Percentiles rank a stretch among this genome's conserved stretches.
These are phyloP conservation scores for Eurypyga helias DNA, from an alignment of 2,113 vertebrate species.

Conservation along the genomic window DNA sequence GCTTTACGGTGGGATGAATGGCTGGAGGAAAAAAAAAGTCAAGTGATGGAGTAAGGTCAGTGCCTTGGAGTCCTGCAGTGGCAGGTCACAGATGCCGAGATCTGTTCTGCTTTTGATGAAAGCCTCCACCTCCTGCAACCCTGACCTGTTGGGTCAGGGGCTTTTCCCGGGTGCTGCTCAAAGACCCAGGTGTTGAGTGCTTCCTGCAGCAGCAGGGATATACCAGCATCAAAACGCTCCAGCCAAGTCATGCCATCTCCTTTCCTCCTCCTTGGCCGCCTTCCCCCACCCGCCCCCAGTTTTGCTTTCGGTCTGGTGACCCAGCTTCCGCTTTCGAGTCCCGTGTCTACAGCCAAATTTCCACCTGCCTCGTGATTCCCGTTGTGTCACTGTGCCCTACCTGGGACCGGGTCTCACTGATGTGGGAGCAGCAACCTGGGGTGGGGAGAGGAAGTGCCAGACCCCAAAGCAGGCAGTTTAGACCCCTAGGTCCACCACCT, in stretches of 20 bases:
- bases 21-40: background rate
- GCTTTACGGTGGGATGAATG: background rate
- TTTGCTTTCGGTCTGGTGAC: constrained; percentile 58
- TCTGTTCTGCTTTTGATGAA: background rate
- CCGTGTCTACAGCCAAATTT: background rate
- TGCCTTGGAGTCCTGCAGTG: background rate
- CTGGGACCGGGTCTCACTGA: background rate
- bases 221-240: background rate
- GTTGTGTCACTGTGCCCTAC: background rate
- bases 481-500: background rate
- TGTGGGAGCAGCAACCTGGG: background rate
- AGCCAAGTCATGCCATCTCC: background rate
- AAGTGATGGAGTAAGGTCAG: background rate
- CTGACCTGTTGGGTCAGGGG: background rate
- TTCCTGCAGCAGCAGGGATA: background rate
- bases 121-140: background rate
- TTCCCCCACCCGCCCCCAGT: background rate
- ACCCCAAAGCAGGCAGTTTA: background rate
- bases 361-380: constrained; percentile 16
- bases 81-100: background rate
- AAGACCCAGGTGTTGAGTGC: fast-evolving
- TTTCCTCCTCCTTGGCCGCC: background rate
- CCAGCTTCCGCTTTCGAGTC: constrained; percentile 41
- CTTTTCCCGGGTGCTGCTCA: background rate
- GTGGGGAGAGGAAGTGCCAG: background rate